phyloP scores from a whole-genome alignment of 2,797 vertebrate genomes.

The Urosaurus nigricauda region DNA sequence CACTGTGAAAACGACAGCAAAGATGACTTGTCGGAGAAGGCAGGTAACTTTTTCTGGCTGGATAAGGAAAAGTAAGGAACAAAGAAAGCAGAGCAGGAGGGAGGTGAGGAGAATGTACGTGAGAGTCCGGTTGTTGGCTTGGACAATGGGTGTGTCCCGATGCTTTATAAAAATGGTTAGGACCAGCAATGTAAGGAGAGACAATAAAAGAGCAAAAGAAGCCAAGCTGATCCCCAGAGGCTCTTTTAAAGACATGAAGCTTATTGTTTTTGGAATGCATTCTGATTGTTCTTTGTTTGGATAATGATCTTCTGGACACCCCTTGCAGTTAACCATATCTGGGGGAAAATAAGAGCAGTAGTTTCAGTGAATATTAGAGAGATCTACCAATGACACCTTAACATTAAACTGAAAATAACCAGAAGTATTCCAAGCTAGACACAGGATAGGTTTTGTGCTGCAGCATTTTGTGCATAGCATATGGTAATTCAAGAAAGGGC shows the following conservation, averaged over 20 bases:
- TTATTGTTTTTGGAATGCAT: neutral
- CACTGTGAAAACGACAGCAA: neutral
- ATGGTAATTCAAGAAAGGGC: too few relatives aligned
- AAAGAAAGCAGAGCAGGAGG: neutral
- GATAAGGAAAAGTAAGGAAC: neutral
- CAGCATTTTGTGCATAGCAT: too few relatives aligned
- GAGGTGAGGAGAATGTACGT: neutral
- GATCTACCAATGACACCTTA: too few relatives aligned
- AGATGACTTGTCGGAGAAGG: neutral
- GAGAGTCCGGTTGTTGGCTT: neutral
- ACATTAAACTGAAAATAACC: too few relatives aligned
- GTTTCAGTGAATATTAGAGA: too few relatives aligned
- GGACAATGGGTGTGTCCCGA: neutral
- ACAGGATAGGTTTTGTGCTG: too few relatives aligned
- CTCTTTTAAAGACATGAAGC: neutral
- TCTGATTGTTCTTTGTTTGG: neutral
- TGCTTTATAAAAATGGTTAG: neutral
- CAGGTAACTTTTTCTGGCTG: neutral
- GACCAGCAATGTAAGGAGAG: neutral
- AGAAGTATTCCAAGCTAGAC: too few relatives aligned
- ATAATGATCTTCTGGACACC: neutral
- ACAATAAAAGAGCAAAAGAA: neutral
- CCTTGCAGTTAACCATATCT: neutral
- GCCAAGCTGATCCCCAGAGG: neutral
- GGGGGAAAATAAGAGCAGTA: neutral